phyloP scores from a whole-genome alignment of 2,113 vertebrate species.

The Natator depressus region DNA sequence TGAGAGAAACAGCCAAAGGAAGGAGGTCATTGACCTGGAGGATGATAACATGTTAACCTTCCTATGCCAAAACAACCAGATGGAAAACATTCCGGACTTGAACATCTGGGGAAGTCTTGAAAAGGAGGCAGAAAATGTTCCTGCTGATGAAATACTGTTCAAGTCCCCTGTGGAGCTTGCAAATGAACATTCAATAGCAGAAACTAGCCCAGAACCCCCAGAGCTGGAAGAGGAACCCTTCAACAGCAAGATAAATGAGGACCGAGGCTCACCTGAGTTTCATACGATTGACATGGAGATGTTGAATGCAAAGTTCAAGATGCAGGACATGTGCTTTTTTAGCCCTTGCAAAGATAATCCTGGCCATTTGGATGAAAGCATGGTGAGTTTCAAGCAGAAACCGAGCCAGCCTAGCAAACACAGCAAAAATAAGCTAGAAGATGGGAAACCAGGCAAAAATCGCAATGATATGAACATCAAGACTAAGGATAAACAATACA shows the following conservation, averaged over 20 bases:
- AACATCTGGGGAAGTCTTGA: conserved; percentile 76
- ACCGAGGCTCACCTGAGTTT: conserved; percentile 55
- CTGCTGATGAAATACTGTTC: conserved; percentile 59
- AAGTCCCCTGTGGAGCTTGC: conserved; percentile 69
- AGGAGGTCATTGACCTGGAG: conserved; percentile 46
- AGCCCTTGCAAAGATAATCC: conserved; percentile 76
- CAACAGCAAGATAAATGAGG: neutral
- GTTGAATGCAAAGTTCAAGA: conserved; percentile 83
- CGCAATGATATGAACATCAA: conserved; percentile 78
- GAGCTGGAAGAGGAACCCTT: conserved; percentile 68
- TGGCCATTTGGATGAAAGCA: neutral
- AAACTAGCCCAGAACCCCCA: conserved; percentile 61
- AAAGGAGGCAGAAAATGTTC: conserved; percentile 59
- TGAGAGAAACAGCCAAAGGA: neutral
- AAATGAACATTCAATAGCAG: conserved; percentile 56
- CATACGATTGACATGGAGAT: conserved; percentile 83
- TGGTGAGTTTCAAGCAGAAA: conserved; percentile 30
- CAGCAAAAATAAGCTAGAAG: conserved; percentile 67
- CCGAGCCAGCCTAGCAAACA: conserved; percentile 60
- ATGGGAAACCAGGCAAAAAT: conserved; percentile 71
- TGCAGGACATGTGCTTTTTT: conserved; percentile 84
- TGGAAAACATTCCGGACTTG: conserved; percentile 67
- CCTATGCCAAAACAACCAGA: conserved; percentile 71
- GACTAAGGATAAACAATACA: conserved; percentile 90
- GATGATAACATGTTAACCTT: conserved; percentile 60